phyloP scores from a whole-genome alignment of 2,113 vertebrate species.

The Reinhardtius hippoglossoides region DNA sequence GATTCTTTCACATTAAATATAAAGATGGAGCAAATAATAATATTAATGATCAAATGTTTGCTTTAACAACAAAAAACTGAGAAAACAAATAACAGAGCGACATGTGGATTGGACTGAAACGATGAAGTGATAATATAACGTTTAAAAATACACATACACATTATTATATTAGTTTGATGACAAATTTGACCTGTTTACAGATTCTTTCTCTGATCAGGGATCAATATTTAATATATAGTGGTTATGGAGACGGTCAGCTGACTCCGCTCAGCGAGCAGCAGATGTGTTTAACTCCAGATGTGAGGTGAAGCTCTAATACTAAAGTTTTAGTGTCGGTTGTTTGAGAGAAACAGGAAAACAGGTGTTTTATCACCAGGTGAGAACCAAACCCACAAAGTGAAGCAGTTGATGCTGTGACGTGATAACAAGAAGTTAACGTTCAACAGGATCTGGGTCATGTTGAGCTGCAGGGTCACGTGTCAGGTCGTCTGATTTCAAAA shows the following conservation, averaged over 20 bases:
- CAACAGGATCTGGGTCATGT: background rate
- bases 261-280: background rate
- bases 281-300: slow-evolving; percentile 38
- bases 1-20: no score
- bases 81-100: no score
- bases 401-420: background rate
- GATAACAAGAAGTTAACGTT: background rate
- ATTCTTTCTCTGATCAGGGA: background rate
- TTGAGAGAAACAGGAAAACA: slow-evolving; percentile 26
- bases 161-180: background rate
- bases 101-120: no score
- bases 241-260: background rate
- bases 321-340: slow-evolving; percentile 35
- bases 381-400: background rate
- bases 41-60: no score
- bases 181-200: background rate
- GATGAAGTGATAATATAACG: no score
- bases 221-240: background rate
- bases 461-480: background rate
- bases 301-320: background rate
- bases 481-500: background rate
- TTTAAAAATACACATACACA: background rate
- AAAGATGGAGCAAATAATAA: no score
- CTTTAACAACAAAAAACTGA: no score
- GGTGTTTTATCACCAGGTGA: background rate